Evolutionary conservation across 2,888 invertebrate species (phyloP).

Genomic region (Limnephilus lunatus): DNA sequence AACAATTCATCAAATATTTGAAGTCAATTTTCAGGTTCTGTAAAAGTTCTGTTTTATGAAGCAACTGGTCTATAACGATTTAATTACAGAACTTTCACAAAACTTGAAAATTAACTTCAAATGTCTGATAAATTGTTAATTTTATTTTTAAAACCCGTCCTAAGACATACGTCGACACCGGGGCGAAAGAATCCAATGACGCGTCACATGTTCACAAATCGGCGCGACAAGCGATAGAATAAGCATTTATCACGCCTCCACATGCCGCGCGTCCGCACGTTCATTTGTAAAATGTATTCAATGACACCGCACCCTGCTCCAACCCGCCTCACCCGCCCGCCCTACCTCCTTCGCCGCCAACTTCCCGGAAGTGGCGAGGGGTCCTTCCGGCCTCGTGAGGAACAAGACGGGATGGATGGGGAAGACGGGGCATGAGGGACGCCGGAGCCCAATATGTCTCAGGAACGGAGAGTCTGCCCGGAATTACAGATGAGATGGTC

Average conservation of each 20-base stretch:
- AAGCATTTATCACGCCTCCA: constrained; percentile 51
- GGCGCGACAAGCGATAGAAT: constrained; percentile 33
- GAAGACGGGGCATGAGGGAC: constrained; percentile 8
- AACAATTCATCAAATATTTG: no score
- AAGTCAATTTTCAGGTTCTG: no score
- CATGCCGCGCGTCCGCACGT: constrained; percentile 52
- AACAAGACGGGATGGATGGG: constrained; percentile 18
- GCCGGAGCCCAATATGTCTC: constrained; percentile 63
- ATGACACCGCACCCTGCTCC: constrained; percentile 49
- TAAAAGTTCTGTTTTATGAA: no score
- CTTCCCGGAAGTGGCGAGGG: constrained; percentile 32
- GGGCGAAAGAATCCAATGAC: neutral
- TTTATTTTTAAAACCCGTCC: no score
- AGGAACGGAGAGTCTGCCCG: constrained; percentile 63
- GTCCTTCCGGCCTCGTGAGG: constrained; percentile 41
- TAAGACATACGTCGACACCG: neutral
- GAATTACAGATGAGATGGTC: constrained; percentile 66
- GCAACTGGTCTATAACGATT: no score
- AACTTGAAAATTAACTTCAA: no score
- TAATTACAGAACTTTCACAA: no score
- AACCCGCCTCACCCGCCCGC: constrained; percentile 25
- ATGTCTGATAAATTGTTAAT: no score
- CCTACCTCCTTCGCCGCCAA: constrained; percentile 33
- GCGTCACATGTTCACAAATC: neutral
- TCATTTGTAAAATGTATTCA: constrained; percentile 59